These are phyloP conservation scores for Leptopilina clavipes DNA, from an alignment of 1,140 invertebrate genomes.

Conservation along the genomic window DNA sequence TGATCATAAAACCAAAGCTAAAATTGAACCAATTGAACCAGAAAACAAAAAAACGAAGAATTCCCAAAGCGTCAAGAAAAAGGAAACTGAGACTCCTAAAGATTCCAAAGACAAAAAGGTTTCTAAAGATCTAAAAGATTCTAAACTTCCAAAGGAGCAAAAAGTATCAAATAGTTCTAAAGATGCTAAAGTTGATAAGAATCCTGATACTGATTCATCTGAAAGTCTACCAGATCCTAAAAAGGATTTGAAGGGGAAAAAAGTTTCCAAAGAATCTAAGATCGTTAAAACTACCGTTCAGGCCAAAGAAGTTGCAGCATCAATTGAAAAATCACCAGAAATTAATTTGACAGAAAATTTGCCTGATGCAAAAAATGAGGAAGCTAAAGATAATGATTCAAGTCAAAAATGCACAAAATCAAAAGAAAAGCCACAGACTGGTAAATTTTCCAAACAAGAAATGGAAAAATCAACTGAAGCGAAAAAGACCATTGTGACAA, in stretches of 20 bases:
- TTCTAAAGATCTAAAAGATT: neutral
- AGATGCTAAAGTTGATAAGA: neutral
- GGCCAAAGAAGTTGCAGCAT: too few relatives aligned
- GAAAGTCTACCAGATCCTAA: too few relatives aligned
- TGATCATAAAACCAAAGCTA: neutral
- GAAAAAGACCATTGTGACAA: constrained; percentile 18
- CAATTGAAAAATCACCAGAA: constrained; percentile 4
- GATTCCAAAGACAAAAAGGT: constrained; percentile 38
- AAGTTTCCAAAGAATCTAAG: too few relatives aligned
- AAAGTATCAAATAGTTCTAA: constrained; percentile 3
- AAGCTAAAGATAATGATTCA: neutral
- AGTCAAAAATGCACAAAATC: neutral
- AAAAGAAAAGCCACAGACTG: too few relatives aligned
- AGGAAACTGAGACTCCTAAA: constrained; percentile 49
- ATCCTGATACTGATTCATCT: neutral
- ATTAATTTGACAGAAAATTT: neutral
- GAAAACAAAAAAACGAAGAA: constrained; percentile 34
- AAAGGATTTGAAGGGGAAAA: too few relatives aligned
- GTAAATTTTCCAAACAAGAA: neutral
- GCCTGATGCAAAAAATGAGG: neutral
- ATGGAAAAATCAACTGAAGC: neutral
- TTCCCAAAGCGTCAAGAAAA: constrained; percentile 18
- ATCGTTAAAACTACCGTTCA: too few relatives aligned
- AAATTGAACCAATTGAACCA: constrained; percentile 11
- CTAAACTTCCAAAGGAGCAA: constrained; percentile 12